Evolutionary conservation across 2,888 invertebrate genomes (phyloP), one percentile per base, ranked within the genome.

Genomic region (Cryptus viduatorius): DNA sequence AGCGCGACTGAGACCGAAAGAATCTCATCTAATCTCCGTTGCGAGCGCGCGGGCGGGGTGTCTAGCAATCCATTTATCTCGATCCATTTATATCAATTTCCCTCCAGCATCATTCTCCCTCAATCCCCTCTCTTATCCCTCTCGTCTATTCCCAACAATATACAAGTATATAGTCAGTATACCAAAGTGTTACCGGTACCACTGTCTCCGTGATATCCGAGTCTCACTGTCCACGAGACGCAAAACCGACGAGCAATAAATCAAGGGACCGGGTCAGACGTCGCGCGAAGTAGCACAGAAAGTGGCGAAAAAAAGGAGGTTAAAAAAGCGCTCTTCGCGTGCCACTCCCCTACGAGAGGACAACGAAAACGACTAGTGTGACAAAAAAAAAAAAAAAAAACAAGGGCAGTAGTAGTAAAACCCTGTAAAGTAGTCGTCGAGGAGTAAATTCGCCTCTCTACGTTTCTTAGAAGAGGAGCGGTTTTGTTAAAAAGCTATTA

Each of bases 211-310:
- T 79, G 75, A 83, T 81, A 83, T 80, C 64, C 78, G 82, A 73
- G 73, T 48, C 68, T 83, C 56, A 75, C 81, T 72, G 82, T 82
- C 84, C 68, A 86, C 86, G 76, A 86, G 87, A 86, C 86, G 86
- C 87, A 85, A 86, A 85, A 88, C 87, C 88, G 84, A 88, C 88
- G 89, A 89, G 90, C 89, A 89, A 90, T 90, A 89, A 90, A 90
- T 90, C 88, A 90, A 88, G 86, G 59, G 77, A 82, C 59, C 69
- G 82, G 67, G 73, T 67, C 61, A 69, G 64, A 68, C 67, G 64
- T 80, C 69, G 61, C 53, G 59, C 56, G 59, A 65, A 50, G 24
- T 50, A 83, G 53, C 56, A 44, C 56, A 67, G 46, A 14, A 79
- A 61, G 61, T 64, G 68, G 31, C 29, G 16, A 44, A 71, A 85